Base-by-base conservation (phyloP, 1,140 invertebrate species). In the Caligus rogercresseyi region DNA sequence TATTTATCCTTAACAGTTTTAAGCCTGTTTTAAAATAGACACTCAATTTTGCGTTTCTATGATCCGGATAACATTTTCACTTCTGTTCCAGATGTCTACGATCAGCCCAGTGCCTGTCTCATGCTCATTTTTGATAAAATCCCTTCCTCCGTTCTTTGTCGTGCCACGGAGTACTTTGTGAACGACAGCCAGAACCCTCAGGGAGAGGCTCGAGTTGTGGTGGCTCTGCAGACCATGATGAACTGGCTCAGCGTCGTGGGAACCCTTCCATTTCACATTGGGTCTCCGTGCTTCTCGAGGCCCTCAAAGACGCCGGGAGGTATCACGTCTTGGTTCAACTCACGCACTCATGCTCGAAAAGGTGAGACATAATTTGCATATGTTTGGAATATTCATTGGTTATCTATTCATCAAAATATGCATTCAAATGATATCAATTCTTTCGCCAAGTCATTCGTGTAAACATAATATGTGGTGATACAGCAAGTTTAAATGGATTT, bases 221-320 rank as follows among this genome's bases (percentile, higher is more conserved):
- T 20, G 3, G 57, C 20, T 60, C 51, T 60, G 24, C 57, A 60
- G 57, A 60, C 57, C 23, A 60, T 60, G 57, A 43, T 60, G 14
- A 43, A 25, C n/a, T 60, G 57, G 57, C 21, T 60, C 18, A 60
- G 25, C 15, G 1, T n/a, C 15, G 25, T 20, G n/a, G 25, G 25
- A 2, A 60, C 16, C 26, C n/a, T 25, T 3, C 16, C 15, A n/a
- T 60, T 20, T 25, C 26, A 1, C 15, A n/a, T 1, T 60, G 57
- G 57, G n/a, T 60, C 26, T 15, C 51, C 24, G 23, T 24, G 11
- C 21, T 60, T 20, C 57, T 60, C 15, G 16, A 18, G 18, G 18
- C 20, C 21, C 57, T 60, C 16, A 25, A 60, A 31, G 26, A 25
- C 15, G 18, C 24, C 14, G 15, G 18, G 7, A 25, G 57, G 2